phyloP scores from a whole-genome alignment of 2,113 vertebrate species.

The Orcinus orca region DNA sequence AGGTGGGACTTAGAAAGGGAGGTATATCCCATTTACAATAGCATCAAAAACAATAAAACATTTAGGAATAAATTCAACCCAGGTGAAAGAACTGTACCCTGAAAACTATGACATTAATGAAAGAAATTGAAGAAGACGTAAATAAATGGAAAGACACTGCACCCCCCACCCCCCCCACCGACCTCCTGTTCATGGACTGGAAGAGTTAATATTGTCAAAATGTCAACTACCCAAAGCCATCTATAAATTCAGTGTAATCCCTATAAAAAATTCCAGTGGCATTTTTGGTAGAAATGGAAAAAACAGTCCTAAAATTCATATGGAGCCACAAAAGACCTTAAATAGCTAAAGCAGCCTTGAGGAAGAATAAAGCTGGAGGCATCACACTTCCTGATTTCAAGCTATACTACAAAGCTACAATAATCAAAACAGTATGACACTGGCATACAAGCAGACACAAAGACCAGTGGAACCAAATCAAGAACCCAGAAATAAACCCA shows the following conservation, averaged over 20 bases:
- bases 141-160: background rate
- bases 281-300: background rate
- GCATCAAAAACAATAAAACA: background rate
- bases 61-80: background rate
- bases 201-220: background rate
- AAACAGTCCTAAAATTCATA: background rate
- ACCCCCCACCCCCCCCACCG: background rate
- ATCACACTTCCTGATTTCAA: background rate
- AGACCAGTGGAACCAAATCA: too few relatives aligned
- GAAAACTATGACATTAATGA: too few relatives aligned
- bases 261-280: background rate
- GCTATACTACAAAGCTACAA: background rate
- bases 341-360: background rate
- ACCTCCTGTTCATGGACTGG: background rate
- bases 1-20: background rate
- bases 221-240: background rate
- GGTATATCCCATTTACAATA: background rate
- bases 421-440: too few relatives aligned
- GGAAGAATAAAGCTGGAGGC: background rate
- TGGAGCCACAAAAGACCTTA: background rate
- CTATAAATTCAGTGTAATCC: background rate
- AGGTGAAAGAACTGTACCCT: background rate
- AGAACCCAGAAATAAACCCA: too few relatives aligned
- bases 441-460: too few relatives aligned
- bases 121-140: background rate